Base-by-base conservation (phyloP, 1,140 invertebrate species). In the Drosophila santomea region DNA sequence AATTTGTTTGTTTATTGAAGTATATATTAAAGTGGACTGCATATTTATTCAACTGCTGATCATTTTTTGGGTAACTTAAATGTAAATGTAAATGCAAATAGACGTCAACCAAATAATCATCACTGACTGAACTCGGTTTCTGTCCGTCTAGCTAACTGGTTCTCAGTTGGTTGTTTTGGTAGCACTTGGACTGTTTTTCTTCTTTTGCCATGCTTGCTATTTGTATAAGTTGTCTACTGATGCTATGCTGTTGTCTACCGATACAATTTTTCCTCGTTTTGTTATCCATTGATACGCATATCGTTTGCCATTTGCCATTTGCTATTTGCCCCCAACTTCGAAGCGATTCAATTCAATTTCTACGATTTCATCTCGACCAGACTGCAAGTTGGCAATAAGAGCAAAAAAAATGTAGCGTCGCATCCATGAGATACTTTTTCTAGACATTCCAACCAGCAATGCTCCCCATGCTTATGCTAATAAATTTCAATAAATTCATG, bases 401-500 rank as follows among this genome's bases (percentile, higher is more conserved):
- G 28, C 36, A 63, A 59, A 43, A 59, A 43, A 62, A 28, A 45
- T 15, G 15, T 41, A 58, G 51, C 51, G 47, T 50, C 47, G 55
- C 72, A 66, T 50, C 61, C 25, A 47, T 59, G 45, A 78, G 61
- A 57, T 78, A 67, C 59, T 63, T 80, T 67, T 58, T 35, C 43
- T 35, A 35, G 32, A 32, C 11, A 10, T 17, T 41, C 20, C 23
- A 8, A 38, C 41, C 58, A 47, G 15, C 48, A 54, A 50, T 25
- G 25, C 23, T 71, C 48, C 66, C 39, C 44, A 55, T 69, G 57
- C 56, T 52, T 69, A 52, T 77, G 74, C 79, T 71, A 79, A 82
- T 89, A 88, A 88, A 88, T 88, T 88, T 83, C 72, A 89, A 88
- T 88, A 89, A 89, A 88, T 80, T 84, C 84, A 78, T 89, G 82